A percentile compares a stretch with the other conserved stretches of the same genome.
Evolutionary conservation across 2,888 invertebrate genomes (phyloP).

Genomic region (Phalangium opilio): DNA sequence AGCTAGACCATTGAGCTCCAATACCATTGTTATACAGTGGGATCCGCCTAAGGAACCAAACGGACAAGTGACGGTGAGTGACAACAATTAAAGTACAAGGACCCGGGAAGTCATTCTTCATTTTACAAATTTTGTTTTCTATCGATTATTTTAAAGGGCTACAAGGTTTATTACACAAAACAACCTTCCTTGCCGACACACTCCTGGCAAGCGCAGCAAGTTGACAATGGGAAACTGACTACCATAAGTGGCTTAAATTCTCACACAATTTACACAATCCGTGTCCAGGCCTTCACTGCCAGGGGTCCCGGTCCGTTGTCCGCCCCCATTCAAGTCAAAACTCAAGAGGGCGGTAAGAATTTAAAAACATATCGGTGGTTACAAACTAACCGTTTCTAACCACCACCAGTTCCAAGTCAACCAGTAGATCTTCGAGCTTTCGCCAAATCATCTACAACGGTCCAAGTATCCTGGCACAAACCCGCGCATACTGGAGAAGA

Average conservation of each 20-base stretch:
- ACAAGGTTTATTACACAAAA: conserved; percentile 91
- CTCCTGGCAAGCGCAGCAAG: conserved; percentile 83
- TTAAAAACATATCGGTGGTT: neutral
- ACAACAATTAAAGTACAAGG: too few species aligned
- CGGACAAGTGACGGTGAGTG: conserved; percentile 84
- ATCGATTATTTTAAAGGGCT: conserved; percentile 62
- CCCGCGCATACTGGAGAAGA: conserved; percentile 83
- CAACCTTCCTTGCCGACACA: conserved; percentile 70
- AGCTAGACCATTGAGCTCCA: conserved; percentile 82
- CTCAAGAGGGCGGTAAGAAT: conserved; percentile 65
- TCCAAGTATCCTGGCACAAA: conserved; percentile 79
- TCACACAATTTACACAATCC: conserved; percentile 83
- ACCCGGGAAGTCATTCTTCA: too few species aligned
- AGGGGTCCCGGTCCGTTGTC: conserved; percentile 92
- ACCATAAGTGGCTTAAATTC: conserved; percentile 82
- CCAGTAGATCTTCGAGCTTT: conserved; percentile 75
- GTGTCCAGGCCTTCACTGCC: conserved; percentile 82
- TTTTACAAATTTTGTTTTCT: too few species aligned
- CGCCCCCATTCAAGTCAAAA: conserved; percentile 92
- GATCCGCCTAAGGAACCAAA: conserved; percentile 93
- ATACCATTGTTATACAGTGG: conserved; percentile 96
- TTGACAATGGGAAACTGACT: conserved; percentile 80
- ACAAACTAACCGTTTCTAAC: neutral
- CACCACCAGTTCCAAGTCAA: conserved; percentile 75
- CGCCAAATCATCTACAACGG: conserved; percentile 75